Percentiles rank a stretch among this genome's conserved stretches.
Evolutionary conservation across 2,113 vertebrate genomes (phyloP).

Genomic region (Charina bottae): DNA sequence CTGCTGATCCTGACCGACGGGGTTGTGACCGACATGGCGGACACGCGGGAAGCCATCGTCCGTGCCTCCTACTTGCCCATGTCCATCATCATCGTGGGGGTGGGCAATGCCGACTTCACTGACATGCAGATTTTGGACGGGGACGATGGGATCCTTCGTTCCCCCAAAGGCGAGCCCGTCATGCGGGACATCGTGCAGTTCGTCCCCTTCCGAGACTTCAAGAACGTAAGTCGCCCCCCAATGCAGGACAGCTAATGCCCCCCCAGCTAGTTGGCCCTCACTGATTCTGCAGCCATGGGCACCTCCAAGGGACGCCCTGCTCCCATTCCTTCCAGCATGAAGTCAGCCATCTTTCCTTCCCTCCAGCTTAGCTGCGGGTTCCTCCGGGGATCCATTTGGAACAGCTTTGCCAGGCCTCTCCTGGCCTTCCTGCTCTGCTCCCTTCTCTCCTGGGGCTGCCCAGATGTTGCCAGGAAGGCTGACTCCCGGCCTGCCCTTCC

Average conservation of each 20-base stretch:
- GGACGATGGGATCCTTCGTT: constrained; percentile 86
- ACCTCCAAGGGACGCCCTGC: neutral
- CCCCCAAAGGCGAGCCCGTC: constrained; percentile 88
- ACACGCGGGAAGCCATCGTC: constrained; percentile 93
- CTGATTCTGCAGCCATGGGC: neutral
- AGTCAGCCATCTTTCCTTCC: neutral
- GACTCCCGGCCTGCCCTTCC: neutral
- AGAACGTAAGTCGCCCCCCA: constrained; percentile 80
- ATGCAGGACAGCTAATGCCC: fast-evolving
- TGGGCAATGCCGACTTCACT: constrained; percentile 94
- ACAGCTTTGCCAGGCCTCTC: neutral
- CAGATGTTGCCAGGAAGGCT: neutral
- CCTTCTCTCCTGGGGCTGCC: neutral
- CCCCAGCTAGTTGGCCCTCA: neutral
- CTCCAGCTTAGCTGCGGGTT: neutral
- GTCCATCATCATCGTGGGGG: constrained; percentile 94
- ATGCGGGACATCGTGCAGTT: constrained; percentile 94
- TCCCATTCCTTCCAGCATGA: too few relatives aligned
- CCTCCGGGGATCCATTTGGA: neutral
- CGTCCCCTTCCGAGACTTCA: constrained; percentile 94
- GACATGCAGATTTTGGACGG: constrained; percentile 96
- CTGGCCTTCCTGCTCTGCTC: neutral
- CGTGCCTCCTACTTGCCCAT: constrained; percentile 91
- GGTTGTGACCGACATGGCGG: constrained; percentile 93
- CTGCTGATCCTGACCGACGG: constrained; percentile 95